Percentiles rank a stretch among this genome's conserved stretches.
These are phyloP conservation scores for Atherinomorus stipes DNA, from an alignment of 2,113 vertebrate species.

Conservation along the genomic window DNA sequence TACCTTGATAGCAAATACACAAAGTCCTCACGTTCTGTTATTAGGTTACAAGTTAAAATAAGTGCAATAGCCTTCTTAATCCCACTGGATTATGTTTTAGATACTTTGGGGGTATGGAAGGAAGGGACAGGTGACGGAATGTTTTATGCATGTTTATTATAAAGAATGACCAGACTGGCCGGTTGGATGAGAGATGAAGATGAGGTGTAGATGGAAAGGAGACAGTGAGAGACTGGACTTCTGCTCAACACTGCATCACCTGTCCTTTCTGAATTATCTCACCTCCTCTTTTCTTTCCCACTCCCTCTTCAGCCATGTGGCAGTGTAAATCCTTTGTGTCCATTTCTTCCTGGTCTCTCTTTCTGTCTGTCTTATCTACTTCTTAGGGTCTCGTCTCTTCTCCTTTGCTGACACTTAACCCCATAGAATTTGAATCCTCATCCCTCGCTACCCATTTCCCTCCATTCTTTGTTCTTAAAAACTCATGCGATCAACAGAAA, in stretches of 20 bases:
- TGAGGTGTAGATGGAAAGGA: conserved; percentile 29
- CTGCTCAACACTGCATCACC: conserved; percentile 43
- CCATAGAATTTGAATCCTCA: conserved; percentile 19
- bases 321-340: conserved; percentile 21
- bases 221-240: conserved; percentile 29
- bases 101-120: too few relatives aligned
- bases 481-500: conserved; percentile 19
- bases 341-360: conserved; percentile 6
- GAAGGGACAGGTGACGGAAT: too few relatives aligned
- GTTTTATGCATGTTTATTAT: too few relatives aligned
- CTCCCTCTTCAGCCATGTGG: conserved; percentile 26
- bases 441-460: neutral
- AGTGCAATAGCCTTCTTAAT: too few relatives aligned
- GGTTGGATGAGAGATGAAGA: conserved; percentile 4
- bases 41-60: too few relatives aligned
- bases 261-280: conserved; percentile 30
- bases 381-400: conserved; percentile 19
- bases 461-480: neutral
- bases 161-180: too few relatives aligned
- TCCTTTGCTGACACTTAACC: conserved; percentile 22
- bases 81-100: too few relatives aligned
- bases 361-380: conserved; percentile 24
- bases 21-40: too few relatives aligned
- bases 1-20: too few relatives aligned
- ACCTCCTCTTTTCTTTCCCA: conserved; percentile 6